Conservation (phyloP, 2,113 vertebrate genomes). For the Australoheros scitulus region DNA sequence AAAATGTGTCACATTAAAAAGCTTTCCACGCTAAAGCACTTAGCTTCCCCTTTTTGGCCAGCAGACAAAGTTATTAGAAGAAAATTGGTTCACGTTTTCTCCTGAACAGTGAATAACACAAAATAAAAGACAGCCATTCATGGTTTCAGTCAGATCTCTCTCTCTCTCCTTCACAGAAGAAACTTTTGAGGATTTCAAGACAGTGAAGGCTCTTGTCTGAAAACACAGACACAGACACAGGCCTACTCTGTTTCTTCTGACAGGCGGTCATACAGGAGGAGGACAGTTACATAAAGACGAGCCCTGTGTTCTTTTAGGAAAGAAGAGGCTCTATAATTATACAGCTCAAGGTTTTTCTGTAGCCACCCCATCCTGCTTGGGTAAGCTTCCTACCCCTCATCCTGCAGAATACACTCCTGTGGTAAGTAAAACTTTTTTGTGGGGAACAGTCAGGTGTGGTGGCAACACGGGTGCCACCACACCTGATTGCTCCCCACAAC, state of each 20-base stretch:
- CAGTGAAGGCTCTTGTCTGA: conserved; percentile 22
- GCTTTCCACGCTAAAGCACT: not conserved
- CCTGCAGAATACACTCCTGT: conserved; percentile 23
- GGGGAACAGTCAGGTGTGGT: conserved; percentile 10
- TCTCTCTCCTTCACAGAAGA: conserved; percentile 3
- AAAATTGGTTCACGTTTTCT: not conserved
- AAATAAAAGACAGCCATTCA: conserved; percentile 4
- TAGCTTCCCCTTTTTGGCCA: not conserved
- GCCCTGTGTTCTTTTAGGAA: conserved; percentile 48
- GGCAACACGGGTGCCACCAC: not conserved
- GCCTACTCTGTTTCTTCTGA: conserved; percentile 33
- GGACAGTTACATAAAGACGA: conserved; percentile 20
- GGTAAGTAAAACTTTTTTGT: conserved; percentile 31
- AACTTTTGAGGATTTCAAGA: conserved; percentile 24
- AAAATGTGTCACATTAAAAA: not conserved
- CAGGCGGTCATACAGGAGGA: conserved; percentile 28
- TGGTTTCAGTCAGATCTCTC: conserved; percentile 28
- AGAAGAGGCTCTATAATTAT: conserved; percentile 55
- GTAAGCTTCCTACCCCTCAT: conserved; percentile 9
- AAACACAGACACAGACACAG: conserved; percentile 17
- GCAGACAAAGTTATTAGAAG: too few species aligned
- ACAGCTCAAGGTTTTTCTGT: conserved; percentile 24
- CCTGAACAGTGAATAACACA: not conserved
- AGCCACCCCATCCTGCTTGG: conserved; percentile 42
- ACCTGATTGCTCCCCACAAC: not conserved